These are phyloP conservation scores for Brachystomella parvula DNA, from an alignment of 1,140 invertebrate genomes.

Conservation along the genomic window DNA sequence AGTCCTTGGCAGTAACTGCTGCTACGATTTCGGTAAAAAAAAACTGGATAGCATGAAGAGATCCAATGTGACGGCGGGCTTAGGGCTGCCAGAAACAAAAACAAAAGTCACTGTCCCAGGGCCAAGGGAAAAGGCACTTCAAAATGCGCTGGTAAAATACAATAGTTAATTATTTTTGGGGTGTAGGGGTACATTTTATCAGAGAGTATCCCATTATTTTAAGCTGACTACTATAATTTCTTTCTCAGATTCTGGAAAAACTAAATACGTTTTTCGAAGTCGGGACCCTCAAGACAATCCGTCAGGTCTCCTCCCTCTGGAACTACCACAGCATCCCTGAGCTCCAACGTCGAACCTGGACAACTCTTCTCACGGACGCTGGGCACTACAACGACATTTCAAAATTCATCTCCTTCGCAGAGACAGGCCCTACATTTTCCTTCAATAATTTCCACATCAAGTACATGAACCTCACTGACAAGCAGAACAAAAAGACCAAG, in stretches of 20 bases:
- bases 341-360: neutral
- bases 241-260: neutral
- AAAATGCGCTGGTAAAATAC: neutral
- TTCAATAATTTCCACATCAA: neutral
- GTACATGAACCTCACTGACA: conserved; percentile 1
- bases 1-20: too few species aligned
- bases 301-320: neutral
- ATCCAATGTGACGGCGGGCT: too few species aligned
- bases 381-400: conserved; percentile 1
- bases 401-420: neutral
- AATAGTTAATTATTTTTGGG: neutral
- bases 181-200: neutral
- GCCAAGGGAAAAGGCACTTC: neutral
- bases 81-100: neutral
- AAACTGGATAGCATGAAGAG: too few species aligned
- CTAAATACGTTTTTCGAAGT: neutral
- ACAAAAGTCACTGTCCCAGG: neutral
- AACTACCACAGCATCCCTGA: neutral
- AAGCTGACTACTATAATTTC: neutral
- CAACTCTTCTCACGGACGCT: neutral
- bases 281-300: neutral
- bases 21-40: too few species aligned
- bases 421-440: neutral
- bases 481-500: neutral
- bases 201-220: neutral